phyloP scores from a whole-genome alignment of 2,113 vertebrate genomes.

The Macrotus californicus region DNA sequence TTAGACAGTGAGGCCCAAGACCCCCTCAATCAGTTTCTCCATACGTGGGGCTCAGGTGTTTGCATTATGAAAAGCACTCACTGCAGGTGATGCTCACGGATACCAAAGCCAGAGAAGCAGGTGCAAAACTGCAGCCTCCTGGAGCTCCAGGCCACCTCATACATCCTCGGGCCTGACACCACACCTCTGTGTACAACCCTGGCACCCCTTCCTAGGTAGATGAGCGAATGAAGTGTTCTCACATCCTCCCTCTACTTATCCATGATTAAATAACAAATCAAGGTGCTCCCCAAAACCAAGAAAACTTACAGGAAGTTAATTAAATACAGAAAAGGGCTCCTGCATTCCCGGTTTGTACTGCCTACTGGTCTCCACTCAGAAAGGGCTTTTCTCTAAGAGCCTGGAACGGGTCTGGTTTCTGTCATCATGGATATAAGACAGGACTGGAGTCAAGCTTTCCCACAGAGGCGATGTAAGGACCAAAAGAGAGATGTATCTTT shows the following conservation, averaged over 20 bases:
- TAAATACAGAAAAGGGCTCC: background rate
- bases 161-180: background rate
- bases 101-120: background rate
- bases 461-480: background rate
- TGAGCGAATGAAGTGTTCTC: background rate
- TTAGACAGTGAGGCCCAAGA: background rate
- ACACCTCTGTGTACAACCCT: background rate
- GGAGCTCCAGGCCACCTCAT: background rate
- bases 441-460: background rate
- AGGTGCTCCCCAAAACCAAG: background rate
- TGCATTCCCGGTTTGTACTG: background rate
- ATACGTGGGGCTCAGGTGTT: background rate
- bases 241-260: background rate
- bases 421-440: background rate
- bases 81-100: background rate
- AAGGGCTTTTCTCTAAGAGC: background rate
- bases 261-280: background rate
- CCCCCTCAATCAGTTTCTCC: background rate
- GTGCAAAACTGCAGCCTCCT: background rate
- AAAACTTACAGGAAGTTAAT: background rate
- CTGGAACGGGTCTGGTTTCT: background rate
- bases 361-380: background rate
- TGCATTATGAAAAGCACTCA: background rate
- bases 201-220: background rate
- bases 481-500: background rate